A percentile compares a stretch with the other conserved stretches of the same genome.
These are phyloP conservation scores for Andricus curvator DNA, from an alignment of 2,888 invertebrate genomes.

Conservation along the genomic window DNA sequence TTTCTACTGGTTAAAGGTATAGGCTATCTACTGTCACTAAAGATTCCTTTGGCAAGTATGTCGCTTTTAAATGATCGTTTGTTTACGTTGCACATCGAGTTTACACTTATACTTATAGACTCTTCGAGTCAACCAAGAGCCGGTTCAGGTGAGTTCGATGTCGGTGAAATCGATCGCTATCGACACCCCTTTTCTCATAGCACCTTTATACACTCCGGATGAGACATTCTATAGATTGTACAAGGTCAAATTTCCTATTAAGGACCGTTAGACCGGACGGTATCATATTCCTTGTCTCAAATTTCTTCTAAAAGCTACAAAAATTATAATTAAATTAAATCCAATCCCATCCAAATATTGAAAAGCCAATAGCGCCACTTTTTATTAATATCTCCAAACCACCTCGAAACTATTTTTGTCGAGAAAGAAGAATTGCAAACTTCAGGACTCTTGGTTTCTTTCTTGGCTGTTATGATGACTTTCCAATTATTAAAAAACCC, in stretches of 20 bases:
- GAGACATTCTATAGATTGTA: background rate
- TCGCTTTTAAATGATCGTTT: slow-evolving; percentile 34
- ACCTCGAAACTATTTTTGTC: too few relatives aligned
- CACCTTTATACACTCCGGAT: slow-evolving; percentile 41
- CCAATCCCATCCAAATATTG: background rate
- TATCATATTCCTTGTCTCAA: background rate
- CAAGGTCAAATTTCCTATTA: slow-evolving; percentile 33
- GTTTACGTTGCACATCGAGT: slow-evolving; percentile 41
- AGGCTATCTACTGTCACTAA: slow-evolving; percentile 19
- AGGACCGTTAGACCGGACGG: background rate
- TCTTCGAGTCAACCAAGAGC: slow-evolving; percentile 31
- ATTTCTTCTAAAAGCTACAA: background rate
- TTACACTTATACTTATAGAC: background rate
- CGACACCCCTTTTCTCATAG: slow-evolving; percentile 23
- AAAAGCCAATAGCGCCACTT: too few relatives aligned
- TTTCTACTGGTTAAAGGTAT: slow-evolving; percentile 14
- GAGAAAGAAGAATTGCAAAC: too few relatives aligned
- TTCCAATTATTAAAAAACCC: too few relatives aligned
- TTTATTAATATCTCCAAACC: too few relatives aligned
- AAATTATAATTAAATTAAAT: background rate
- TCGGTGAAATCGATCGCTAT: slow-evolving; percentile 52
- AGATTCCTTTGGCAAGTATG: slow-evolving; percentile 27
- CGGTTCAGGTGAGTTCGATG: slow-evolving; percentile 41
- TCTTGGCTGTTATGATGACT: too few relatives aligned
- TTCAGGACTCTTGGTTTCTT: too few relatives aligned